A percentile compares a stretch with the other conserved stretches of the same genome.
Conservation (phyloP, 2,888 invertebrate genomes). For the Rhaphigaster nebulosa region DNA sequence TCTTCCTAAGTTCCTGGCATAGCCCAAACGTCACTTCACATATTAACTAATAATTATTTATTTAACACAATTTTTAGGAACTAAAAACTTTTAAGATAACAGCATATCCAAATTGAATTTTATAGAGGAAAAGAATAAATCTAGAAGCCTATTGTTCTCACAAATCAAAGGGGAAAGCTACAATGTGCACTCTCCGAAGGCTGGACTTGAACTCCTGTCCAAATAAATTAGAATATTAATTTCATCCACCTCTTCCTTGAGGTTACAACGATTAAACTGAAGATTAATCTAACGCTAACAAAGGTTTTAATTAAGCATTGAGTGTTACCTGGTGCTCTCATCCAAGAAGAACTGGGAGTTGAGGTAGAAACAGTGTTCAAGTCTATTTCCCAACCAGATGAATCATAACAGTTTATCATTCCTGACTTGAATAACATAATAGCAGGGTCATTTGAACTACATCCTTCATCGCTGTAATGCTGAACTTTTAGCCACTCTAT, state of each 20-base stretch:
- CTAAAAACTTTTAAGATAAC: no score
- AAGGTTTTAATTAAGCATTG: not conserved
- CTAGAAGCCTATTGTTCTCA: no score
- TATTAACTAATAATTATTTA: no score
- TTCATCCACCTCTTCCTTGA: not conserved
- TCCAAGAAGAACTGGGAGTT: constrained; percentile 68
- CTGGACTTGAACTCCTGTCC: no score
- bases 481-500: constrained; percentile 76
- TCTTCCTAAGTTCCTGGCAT: no score
- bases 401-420: constrained; percentile 72
- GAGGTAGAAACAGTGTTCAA: constrained; percentile 75
- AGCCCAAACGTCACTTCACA: no score
- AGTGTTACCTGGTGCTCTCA: constrained; percentile 77
- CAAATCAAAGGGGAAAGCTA: no score
- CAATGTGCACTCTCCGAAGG: no score
- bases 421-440: constrained; percentile 68
- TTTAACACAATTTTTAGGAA: no score
- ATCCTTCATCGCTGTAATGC: constrained; percentile 72
- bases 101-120: no score
- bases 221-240: not conserved
- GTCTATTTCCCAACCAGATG: constrained; percentile 72
- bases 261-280: not conserved
- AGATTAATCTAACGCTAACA: not conserved
- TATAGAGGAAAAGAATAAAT: no score
- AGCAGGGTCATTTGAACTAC: constrained; percentile 65